Percentiles rank a stretch among this genome's conserved stretches.
phyloP scores from a whole-genome alignment of 2,113 vertebrate species.

The Tichodroma muraria region DNA sequence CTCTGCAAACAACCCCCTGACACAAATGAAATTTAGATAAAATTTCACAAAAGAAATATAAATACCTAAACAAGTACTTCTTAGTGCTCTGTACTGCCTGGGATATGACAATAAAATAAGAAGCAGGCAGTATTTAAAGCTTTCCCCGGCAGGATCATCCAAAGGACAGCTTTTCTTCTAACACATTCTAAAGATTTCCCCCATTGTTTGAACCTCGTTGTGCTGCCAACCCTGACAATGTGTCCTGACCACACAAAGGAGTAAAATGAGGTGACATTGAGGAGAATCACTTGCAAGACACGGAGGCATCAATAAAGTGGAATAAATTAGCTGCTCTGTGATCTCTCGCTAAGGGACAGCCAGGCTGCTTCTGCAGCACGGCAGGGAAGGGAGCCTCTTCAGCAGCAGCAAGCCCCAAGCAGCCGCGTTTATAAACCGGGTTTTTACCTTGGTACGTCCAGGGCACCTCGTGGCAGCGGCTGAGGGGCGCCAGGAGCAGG shows the following conservation, averaged over 20 bases:
- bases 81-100: background rate
- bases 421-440: no score
- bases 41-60: background rate
- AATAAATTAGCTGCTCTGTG: background rate
- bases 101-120: background rate
- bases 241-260: background rate
- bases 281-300: background rate
- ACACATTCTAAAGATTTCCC: background rate
- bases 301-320: background rate
- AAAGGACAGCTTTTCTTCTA: conserved; percentile 40
- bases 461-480: background rate
- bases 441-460: conserved; percentile 72
- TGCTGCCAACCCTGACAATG: background rate
- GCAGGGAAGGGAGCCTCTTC: background rate
- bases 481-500: background rate
- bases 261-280: background rate
- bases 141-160: background rate
- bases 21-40: background rate
- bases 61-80: background rate
- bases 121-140: background rate
- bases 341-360: background rate
- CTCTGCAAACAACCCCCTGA: background rate
- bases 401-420: background rate
- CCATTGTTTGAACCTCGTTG: background rate
- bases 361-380: background rate